Conservation (phyloP, 1,140 invertebrate genomes). For the Heliconius himera region DNA sequence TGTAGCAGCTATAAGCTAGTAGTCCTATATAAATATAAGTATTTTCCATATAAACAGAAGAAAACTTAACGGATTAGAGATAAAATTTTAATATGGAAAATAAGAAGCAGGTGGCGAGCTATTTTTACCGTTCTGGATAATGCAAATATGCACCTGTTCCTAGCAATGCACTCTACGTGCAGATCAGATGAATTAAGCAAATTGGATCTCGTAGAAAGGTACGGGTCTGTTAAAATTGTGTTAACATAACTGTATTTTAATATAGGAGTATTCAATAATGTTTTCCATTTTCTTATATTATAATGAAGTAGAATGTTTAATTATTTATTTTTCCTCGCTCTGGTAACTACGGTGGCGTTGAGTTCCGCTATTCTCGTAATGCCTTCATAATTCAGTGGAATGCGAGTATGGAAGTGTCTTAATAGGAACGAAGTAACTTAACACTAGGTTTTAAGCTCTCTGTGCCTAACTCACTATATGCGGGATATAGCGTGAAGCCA, state of each 20-base stretch:
- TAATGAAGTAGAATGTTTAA: no score
- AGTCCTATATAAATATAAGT: neutral
- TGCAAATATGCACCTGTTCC: constrained; percentile 15
- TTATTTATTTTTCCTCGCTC: no score
- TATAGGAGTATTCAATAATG: neutral
- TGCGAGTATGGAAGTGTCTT: no score
- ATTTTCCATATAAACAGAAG: neutral
- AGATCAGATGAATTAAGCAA: constrained; percentile 14
- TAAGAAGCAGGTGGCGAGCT: neutral
- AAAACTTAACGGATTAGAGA: neutral
- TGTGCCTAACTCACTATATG: no score
- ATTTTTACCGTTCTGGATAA: constrained; percentile 15
- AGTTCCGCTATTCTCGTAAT: no score
- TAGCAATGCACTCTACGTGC: constrained; percentile 15
- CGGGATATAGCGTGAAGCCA: no score
- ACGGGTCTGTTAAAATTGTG: neutral
- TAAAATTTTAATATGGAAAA: constrained; percentile 7
- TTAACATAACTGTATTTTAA: neutral
- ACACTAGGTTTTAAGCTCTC: no score
- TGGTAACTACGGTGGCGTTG: no score
- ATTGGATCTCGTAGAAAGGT: neutral
- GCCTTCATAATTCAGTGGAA: no score
- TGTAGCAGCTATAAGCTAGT: no score
- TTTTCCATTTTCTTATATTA: neutral
- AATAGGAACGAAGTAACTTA: no score